Evolutionary conservation across 2,888 invertebrate species (phyloP), one percentile per base, ranked within the genome.

Genomic region (Aspidiotus destructor): DNA sequence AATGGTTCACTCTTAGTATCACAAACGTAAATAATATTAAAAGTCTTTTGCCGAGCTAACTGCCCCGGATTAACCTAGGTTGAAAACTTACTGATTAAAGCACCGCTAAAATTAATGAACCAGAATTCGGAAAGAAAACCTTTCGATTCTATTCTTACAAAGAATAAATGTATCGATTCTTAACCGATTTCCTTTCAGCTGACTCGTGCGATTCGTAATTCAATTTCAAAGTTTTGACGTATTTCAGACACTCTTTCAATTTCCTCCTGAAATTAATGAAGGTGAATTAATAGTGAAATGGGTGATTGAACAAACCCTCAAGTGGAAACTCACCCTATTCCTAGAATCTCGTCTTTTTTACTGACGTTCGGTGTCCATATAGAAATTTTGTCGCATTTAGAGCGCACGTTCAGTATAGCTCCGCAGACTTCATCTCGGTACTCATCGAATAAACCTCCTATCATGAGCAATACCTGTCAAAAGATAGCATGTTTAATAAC

Each of bases 401-500:
- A 80, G 79, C 98, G 86, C 74, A 97, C 85, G 80, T 96, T 97
- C 70, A 98, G 92, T 73, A 96, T 96, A 74, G 96, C 95, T 64
- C 98, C 99, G 79, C 95, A 95, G 72, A 99, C 86, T 78, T 96
- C 91, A 75, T 94, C 92, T 72, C 93, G 88, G 77, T 89, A 85
- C 74, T 95, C 94, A 72, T 85, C 85, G 79, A 97, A 98, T 68
- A 93, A 90, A 82, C 98, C 98, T 61, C 98, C 98, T 81, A 99
- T 95, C 77, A 98, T 82, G 75, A 88, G 88, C 72, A 91, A 80
- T 70, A 91, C 79, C 85, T 86, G 73, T 67, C 40, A 64, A 41
- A 64, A 60, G 1, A 54, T 7, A 7, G 15, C 5, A 28, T 28
- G 28, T 28, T 1, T 28, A 28, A 28, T 28, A 5, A 28, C 1